phyloP scores from a whole-genome alignment of 2,888 invertebrate genomes.

The Brachyptera risi region DNA sequence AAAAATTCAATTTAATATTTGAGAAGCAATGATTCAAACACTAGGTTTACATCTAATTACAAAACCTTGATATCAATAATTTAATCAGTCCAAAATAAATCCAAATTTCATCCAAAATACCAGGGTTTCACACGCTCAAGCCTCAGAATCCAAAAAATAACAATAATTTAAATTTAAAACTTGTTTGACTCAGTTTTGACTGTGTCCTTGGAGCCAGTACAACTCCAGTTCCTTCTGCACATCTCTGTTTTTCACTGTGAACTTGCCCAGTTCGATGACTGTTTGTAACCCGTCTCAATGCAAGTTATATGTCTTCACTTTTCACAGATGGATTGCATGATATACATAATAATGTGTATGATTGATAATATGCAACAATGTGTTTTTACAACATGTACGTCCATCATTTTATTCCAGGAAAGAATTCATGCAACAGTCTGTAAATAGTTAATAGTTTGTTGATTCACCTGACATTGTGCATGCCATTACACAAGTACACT shows the following conservation, averaged over 20 bases:
- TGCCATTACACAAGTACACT: constrained; percentile 12
- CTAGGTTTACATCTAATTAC: too few species aligned
- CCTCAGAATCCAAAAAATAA: too few species aligned
- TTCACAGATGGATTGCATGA: neutral
- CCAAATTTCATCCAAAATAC: too few species aligned
- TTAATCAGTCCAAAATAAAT: too few species aligned
- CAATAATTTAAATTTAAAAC: too few species aligned
- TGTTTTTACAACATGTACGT: neutral
- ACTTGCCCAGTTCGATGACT: too few species aligned
- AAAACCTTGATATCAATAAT: too few species aligned
- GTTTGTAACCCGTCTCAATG: neutral
- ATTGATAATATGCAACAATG: too few species aligned
- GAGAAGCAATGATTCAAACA: too few species aligned
- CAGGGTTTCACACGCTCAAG: too few species aligned
- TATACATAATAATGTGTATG: neutral
- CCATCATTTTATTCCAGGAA: constrained; percentile 15
- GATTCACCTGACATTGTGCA: neutral
- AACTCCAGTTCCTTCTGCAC: neutral
- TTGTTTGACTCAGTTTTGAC: too few species aligned
- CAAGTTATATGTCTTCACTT: constrained; percentile 4
- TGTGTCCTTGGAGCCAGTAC: neutral
- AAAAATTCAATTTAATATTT: too few species aligned
- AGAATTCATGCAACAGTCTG: constrained; percentile 7
- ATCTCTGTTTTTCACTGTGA: neutral
- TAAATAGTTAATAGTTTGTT: neutral